Evolutionary conservation across 2,113 vertebrate genomes (phyloP), one percentile per base, ranked within the genome.

Genomic region (Pica pica): DNA sequence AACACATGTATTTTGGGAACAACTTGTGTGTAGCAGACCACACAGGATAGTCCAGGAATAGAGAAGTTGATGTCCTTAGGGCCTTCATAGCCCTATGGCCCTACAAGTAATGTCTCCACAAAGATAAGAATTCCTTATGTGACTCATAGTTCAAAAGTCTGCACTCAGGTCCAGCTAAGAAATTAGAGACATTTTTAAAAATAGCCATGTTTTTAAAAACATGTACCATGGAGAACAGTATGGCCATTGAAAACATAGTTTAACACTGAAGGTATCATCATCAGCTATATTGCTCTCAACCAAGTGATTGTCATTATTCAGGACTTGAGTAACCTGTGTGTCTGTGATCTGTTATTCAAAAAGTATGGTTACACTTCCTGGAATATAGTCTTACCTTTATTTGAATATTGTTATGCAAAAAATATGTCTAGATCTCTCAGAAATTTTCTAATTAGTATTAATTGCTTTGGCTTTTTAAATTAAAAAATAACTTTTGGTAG

Each of bases 1-100:
- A 1, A n/a, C 27, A 49, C 2, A 4, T 5, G 12, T 65, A 30
- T 12, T 0, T 27, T 64, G 14, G 19, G 56, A 74, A 26, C 6
- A 71, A 42, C 13, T 11, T 39, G 15, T 7, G 6, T 27, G 12
- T 65, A 56, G 21, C 24, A 31, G 23, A 39, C 63, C 15, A 24
- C 2, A 1, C 21, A n/a, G 41, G 9, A 27, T 18, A 17, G 27
- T 23, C 30, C 2, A 5, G 47, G n/a, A 92, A 78, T 27, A 53
- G 39, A 47, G 4, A 41, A 77, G 70, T 14, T 77, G 69, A 74
- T 13, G 33, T 83, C 18, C 31, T 63, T 42, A 68, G 20, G 13
- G 46, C 49, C 46, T 71, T 70, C 69, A 65, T 9, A 49, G 24
- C 41, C 13, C 23, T 64, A 1, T 49, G 49, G 21, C 22, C 14